A percentile compares a stretch with the other conserved stretches of the same genome.
Evolutionary conservation across 1,140 invertebrate species (phyloP).

Genomic region (Triops cancriformis): DNA sequence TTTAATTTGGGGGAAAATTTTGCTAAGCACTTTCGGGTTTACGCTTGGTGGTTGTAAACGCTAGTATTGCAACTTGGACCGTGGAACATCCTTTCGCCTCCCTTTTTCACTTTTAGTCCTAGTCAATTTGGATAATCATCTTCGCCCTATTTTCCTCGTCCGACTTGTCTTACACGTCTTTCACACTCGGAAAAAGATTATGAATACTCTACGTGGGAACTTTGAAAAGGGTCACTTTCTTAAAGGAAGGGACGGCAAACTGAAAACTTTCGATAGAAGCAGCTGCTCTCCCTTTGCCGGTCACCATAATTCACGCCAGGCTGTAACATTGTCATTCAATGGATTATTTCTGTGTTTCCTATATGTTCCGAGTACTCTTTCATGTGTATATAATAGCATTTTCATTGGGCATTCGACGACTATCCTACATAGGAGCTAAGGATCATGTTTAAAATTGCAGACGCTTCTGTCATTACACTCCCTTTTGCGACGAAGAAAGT

Average conservation of each 20-base stretch:
- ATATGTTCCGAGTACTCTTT: neutral
- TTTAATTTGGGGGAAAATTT: neutral
- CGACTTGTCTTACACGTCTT: neutral
- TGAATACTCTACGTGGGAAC: neutral
- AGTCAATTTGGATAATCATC: neutral
- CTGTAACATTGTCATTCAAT: neutral
- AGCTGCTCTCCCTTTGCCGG: neutral
- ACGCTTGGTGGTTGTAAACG: neutral
- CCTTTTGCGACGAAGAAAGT: neutral
- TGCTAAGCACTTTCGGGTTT: neutral
- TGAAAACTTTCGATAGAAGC: no score
- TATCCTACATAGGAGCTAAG: neutral
- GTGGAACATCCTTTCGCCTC: neutral
- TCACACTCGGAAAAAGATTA: neutral
- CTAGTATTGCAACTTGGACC: neutral
- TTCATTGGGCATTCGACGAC: constrained; percentile 7
- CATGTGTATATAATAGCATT: constrained; percentile 10
- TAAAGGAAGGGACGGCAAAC: no score
- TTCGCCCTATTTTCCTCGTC: neutral
- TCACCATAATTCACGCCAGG: neutral
- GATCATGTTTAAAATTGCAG: neutral
- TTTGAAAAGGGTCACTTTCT: no score
- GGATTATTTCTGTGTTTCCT: neutral
- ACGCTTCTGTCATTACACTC: neutral
- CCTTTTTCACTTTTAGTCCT: neutral